Evolutionary conservation across 2,113 vertebrate species (phyloP).

Genomic region (Chionis minor): DNA sequence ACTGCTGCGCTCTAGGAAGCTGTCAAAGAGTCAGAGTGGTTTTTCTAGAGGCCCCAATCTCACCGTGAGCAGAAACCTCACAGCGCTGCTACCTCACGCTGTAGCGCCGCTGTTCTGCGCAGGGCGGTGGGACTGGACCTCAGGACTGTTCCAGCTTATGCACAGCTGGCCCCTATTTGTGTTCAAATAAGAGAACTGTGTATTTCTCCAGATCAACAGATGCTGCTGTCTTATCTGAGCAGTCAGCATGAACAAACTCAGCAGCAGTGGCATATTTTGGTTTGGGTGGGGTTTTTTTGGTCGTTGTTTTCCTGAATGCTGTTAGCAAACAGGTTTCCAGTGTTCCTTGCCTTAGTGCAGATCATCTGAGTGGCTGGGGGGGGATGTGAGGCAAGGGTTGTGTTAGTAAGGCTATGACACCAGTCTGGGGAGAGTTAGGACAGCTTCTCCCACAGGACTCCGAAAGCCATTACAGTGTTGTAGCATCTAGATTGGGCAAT

Average conservation of each 20-base stretch:
- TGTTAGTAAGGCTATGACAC: neutral
- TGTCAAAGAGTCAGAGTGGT: neutral
- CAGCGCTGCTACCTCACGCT: neutral
- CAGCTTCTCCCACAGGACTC: neutral
- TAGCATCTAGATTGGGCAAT: neutral
- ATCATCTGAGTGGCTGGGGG: neutral
- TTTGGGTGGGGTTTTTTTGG: neutral
- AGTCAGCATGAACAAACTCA: neutral
- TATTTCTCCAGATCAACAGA: neutral
- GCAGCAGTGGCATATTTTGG: neutral
- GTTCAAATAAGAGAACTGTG: neutral
- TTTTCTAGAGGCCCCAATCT: neutral
- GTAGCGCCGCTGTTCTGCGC: too few relatives aligned
- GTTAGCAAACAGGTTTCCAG: neutral
- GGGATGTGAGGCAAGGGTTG: neutral
- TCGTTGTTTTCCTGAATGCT: neutral
- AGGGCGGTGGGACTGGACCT: neutral
- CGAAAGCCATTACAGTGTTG: neutral
- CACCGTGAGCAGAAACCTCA: neutral
- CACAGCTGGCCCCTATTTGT: fast-evolving
- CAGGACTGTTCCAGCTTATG: neutral
- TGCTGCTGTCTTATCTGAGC: neutral
- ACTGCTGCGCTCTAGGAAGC: neutral
- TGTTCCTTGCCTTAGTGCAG: neutral
- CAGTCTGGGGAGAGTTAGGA: neutral